Evolutionary conservation across 2,888 invertebrate genomes (phyloP).

Genomic region (Papilio protenor): DNA sequence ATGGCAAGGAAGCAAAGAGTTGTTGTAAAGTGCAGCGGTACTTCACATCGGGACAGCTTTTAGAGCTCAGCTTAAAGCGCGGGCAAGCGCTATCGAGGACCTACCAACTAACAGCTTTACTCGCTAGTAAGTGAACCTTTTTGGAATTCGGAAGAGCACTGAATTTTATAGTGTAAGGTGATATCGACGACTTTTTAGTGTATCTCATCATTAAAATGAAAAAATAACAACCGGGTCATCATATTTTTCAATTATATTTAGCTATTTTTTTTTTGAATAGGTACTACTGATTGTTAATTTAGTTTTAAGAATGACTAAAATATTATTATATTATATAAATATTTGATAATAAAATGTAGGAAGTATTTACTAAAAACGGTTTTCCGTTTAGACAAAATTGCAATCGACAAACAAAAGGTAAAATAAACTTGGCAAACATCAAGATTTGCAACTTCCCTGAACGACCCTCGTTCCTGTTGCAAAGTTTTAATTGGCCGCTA

Average conservation of each 20-base stretch:
- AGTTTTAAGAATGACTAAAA: neutral
- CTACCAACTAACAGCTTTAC: conserved; percentile 20
- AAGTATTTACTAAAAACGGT: conserved; percentile 10
- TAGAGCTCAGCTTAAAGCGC: conserved; percentile 6
- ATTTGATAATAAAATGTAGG: neutral
- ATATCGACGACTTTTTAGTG: neutral
- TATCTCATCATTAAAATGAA: neutral
- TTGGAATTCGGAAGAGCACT: neutral
- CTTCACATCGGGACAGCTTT: conserved; percentile 16
- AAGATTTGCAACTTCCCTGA: conserved; percentile 63
- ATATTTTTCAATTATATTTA: no score
- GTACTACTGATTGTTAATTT: no score
- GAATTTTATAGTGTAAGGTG: neutral
- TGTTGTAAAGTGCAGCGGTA: conserved; percentile 17
- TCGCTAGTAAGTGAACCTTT: neutral
- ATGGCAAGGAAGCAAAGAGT: conserved; percentile 12
- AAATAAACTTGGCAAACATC: conserved; percentile 48
- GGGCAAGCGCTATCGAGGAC: conserved; percentile 14
- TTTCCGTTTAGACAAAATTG: conserved; percentile 26
- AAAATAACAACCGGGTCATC: neutral
- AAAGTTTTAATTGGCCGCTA: conserved; percentile 77
- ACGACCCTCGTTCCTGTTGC: conserved; percentile 62
- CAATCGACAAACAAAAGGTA: conserved; percentile 38
- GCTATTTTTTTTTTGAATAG: no score
- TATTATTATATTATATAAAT: no score